Base-by-base conservation (phyloP, 2,888 invertebrate species). In the Zaprionus bogoriensis region DNA sequence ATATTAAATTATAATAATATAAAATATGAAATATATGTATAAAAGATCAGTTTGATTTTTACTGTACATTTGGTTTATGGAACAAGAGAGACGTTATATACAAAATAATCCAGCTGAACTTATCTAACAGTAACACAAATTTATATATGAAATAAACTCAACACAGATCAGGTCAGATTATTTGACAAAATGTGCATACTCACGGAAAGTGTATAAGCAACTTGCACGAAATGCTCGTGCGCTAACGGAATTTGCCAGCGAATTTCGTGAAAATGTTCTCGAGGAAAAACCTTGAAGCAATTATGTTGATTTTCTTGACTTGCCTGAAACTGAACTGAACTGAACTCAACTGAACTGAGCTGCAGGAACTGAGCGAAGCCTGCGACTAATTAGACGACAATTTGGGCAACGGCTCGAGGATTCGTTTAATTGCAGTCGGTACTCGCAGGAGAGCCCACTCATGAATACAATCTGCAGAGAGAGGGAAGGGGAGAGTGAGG, bases 281-380 rank as follows among this genome's bases (percentile, higher is more conserved):
- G 20, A 2, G 32, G 6, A 42, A 25, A 63, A 67, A 39, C 45
- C 69, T 65, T 60, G 53, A 42, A 59, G 82, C 86, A 71, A 85
- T 69, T 85, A 78, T 74, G 75, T 61, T 74, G 79, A 82, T 68
- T 78, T 85, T 39, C 41, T 22, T 42, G 51, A 30, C 55, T 44
- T 32, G 32, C 44, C 50, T 48, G 30, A 9, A 30, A 55, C 44
- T 54, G 53, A n/a, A n/a, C n/a, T n/a, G n/a, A n/a, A n/a, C n/a
- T n/a, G n/a, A n/a, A n/a, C n/a, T n/a, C n/a, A n/a, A n/a, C n/a
- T n/a, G n/a, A n/a, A n/a, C n/a, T n/a, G 41, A 57, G 53, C 27
- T 39, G 10, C 4, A 39, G 10, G n/a, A n/a, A n/a, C n/a, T n/a
- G n/a, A 36, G 10, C 41, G 45, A 45, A 47, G 39, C 28, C 45